Evolutionary conservation across 2,113 vertebrate species (phyloP).

Genomic region (Odontesthes bonariensis): DNA sequence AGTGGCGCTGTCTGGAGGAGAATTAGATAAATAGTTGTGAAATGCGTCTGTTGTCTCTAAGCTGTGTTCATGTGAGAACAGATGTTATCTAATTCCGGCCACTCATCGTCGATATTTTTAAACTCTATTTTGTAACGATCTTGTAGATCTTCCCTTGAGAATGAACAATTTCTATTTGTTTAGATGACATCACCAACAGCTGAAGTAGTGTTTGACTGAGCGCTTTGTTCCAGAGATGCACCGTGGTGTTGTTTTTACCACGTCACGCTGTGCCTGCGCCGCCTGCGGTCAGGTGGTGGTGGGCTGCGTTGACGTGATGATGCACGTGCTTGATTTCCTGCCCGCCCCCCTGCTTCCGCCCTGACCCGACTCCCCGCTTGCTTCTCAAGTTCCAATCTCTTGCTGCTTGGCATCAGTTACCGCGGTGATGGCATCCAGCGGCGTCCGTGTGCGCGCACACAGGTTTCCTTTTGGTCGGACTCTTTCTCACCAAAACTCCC

Average conservation of each 20-base stretch:
- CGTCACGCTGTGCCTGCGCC: background rate
- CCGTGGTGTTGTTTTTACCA: background rate
- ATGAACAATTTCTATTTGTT: background rate
- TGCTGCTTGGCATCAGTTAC: conserved; percentile 63
- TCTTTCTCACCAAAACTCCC: background rate
- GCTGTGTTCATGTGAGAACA: background rate
- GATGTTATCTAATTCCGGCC: conserved; percentile 19
- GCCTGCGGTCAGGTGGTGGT: background rate
- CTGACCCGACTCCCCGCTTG: conserved; percentile 52
- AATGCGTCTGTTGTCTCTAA: background rate
- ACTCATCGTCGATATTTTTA: no score
- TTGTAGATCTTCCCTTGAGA: background rate
- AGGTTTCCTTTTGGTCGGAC: background rate
- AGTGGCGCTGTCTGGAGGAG: no score
- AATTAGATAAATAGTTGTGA: background rate
- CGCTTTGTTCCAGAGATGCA: background rate
- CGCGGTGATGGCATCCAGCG: conserved; percentile 57
- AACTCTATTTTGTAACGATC: background rate
- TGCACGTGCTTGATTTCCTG: background rate
- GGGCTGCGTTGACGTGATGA: background rate
- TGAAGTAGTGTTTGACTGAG: background rate
- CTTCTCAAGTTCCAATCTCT: conserved; percentile 60
- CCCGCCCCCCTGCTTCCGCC: background rate
- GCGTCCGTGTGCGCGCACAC: background rate
- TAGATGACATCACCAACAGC: no score